These are phyloP conservation scores for Cinclus cinclus DNA, from an alignment of 2,113 vertebrate genomes.

Conservation along the genomic window DNA sequence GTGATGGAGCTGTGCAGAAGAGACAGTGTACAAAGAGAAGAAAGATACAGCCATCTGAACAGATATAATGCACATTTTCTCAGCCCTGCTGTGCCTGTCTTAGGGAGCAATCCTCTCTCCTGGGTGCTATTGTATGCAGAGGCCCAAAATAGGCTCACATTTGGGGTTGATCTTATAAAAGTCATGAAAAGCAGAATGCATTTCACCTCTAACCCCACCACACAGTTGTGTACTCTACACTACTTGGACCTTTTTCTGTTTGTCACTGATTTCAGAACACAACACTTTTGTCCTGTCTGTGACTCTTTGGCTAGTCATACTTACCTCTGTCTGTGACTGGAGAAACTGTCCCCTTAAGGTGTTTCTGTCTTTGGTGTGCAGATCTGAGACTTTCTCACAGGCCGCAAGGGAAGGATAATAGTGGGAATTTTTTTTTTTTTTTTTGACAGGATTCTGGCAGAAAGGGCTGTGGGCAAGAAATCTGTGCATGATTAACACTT, in stretches of 20 bases:
- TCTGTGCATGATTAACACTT: neutral
- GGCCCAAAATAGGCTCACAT: neutral
- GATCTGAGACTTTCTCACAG: neutral
- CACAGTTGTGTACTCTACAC: neutral
- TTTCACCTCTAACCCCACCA: neutral
- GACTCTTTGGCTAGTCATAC: neutral
- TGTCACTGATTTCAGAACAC: neutral
- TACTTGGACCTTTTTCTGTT: neutral
- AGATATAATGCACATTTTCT: neutral
- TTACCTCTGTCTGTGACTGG: neutral
- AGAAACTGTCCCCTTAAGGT: neutral
- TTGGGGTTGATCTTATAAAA: neutral
- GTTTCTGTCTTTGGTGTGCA: neutral
- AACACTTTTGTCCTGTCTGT: neutral
- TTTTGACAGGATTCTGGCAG: neutral
- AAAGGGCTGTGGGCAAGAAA: conserved; percentile 2
- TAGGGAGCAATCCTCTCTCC: neutral
- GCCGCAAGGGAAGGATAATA: neutral
- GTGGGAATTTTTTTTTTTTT: neutral
- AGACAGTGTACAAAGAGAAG: neutral
- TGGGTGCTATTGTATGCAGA: rapidly evolving
- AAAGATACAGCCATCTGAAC: neutral
- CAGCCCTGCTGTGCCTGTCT: neutral
- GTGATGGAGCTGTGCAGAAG: neutral
- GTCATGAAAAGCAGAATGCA: neutral